Conservation (phyloP, 2,797 vertebrate species). For the Cygnus olor region DNA sequence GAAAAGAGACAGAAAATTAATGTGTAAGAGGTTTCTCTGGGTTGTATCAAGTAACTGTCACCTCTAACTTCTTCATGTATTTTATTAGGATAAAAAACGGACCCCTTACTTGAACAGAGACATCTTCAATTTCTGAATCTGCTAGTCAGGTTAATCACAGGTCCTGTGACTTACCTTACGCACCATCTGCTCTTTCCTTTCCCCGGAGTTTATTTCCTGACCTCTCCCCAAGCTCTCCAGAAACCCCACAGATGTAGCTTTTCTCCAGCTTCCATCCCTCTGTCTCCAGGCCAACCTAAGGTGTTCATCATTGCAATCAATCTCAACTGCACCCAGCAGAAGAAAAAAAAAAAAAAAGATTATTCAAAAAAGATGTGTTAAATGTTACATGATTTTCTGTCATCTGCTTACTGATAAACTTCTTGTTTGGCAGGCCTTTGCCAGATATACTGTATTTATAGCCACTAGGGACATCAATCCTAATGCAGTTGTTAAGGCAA, state of each 20-base stretch:
- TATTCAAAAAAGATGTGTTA: neutral
- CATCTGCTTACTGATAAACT: constrained; percentile 64
- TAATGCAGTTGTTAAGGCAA: constrained; percentile 41
- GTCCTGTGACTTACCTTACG: neutral
- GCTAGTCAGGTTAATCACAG: neutral
- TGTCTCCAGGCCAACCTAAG: neutral
- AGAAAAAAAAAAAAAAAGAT: neutral
- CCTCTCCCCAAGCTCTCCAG: neutral
- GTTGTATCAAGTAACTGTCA: neutral
- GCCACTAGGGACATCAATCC: constrained; percentile 38
- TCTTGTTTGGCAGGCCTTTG: constrained; percentile 54
- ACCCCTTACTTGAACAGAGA: neutral
- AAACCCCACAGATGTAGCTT: neutral
- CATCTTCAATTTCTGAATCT: constrained; percentile 21
- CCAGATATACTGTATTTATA: constrained; percentile 48
- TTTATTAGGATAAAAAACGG: neutral
- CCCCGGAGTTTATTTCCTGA: neutral
- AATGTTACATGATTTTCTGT: constrained; percentile 37
- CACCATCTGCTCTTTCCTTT: constrained; percentile 16
- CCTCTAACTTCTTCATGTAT: neutral
- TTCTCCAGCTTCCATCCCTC: neutral
- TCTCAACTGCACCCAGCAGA: constrained; percentile 28
- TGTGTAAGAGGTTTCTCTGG: neutral
- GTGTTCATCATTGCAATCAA: constrained; percentile 20
- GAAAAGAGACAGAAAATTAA: neutral